These are phyloP conservation scores for Melinaea menophilus DNA, from an alignment of 2,888 invertebrate genomes.

Conservation along the genomic window DNA sequence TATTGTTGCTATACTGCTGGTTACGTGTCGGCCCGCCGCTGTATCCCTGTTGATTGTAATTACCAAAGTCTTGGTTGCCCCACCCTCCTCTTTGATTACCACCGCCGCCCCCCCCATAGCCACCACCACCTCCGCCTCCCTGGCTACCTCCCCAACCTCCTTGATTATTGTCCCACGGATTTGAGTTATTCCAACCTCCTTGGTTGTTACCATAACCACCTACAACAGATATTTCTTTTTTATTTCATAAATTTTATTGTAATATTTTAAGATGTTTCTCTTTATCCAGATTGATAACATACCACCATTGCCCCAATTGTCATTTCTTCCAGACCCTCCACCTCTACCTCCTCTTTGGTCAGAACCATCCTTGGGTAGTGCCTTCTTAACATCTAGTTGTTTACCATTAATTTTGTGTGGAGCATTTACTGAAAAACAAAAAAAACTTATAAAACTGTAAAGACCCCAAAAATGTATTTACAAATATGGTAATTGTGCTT, in stretches of 20 bases:
- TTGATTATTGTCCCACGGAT: slow-evolving; percentile 64
- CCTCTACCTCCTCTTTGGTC: slow-evolving; percentile 76
- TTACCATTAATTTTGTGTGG: slow-evolving; percentile 92
- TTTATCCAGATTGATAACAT: slow-evolving; percentile 8
- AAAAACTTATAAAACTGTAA: slow-evolving; percentile 12
- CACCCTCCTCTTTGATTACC: slow-evolving; percentile 58
- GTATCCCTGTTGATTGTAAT: slow-evolving; percentile 89
- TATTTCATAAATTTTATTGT: slow-evolving; percentile 2
- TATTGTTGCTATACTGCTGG: slow-evolving; percentile 83
- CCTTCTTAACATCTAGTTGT: slow-evolving; percentile 95
- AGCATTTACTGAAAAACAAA: slow-evolving; percentile 81
- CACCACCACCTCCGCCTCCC: slow-evolving; percentile 64
- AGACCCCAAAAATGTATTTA: slow-evolving; percentile 6
- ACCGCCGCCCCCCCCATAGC: slow-evolving; percentile 51
- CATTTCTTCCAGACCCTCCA: slow-evolving; percentile 62
- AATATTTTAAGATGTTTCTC: not conserved
- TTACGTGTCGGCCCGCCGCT: slow-evolving; percentile 91
- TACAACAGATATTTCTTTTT: slow-evolving; percentile 30
- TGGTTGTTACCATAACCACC: slow-evolving; percentile 76
- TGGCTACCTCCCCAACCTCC: slow-evolving; percentile 64
- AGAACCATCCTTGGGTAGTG: slow-evolving; percentile 88
- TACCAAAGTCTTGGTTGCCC: slow-evolving; percentile 84
- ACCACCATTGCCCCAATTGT: slow-evolving; percentile 61
- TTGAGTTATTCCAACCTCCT: slow-evolving; percentile 64
- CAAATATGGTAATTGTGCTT: slow-evolving; percentile 31